Evolutionary conservation across 1,140 invertebrate species (phyloP).

Genomic region (Tyrophagus putrescentiae): DNA sequence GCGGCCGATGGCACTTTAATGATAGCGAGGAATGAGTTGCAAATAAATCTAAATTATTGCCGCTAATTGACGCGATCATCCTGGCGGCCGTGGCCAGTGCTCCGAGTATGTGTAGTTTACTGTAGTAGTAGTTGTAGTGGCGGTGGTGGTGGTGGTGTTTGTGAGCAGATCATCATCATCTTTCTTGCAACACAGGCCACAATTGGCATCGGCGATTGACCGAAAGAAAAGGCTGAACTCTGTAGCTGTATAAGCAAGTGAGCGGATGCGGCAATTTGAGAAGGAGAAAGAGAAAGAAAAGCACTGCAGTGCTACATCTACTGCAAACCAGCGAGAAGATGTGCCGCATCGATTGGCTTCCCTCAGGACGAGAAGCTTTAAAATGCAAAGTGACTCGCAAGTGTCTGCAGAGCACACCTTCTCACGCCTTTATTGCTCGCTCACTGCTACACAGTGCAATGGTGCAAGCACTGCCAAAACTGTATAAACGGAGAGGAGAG

Average conservation of each 20-base stretch:
- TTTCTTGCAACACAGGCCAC: too few relatives aligned
- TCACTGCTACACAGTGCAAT: neutral
- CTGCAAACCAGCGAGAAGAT: neutral
- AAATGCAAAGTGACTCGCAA: neutral
- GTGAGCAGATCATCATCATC: too few relatives aligned
- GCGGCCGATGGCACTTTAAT: neutral
- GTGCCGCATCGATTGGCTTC: neutral
- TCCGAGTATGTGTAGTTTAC: neutral
- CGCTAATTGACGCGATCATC: conserved; percentile 8
- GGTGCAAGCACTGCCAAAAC: too few relatives aligned
- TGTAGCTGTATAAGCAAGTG: too few relatives aligned
- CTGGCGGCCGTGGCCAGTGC: neutral
- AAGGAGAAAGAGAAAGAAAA: too few relatives aligned
- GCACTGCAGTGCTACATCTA: too few relatives aligned
- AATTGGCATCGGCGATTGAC: too few relatives aligned
- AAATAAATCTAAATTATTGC: conserved; percentile 12
- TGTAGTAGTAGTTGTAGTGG: too few relatives aligned
- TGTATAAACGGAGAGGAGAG: too few relatives aligned
- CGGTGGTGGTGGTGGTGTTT: too few relatives aligned
- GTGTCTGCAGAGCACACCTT: conserved; percentile 9
- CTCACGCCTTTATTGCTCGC: conserved; percentile 5
- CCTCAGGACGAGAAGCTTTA: conserved; percentile 10
- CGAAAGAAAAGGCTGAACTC: too few relatives aligned
- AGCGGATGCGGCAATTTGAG: too few relatives aligned
- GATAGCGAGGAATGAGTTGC: conserved; percentile 6